Base-by-base conservation (phyloP, 92 coral and sea anemone species). In the Blastomussa wellsi region DNA sequence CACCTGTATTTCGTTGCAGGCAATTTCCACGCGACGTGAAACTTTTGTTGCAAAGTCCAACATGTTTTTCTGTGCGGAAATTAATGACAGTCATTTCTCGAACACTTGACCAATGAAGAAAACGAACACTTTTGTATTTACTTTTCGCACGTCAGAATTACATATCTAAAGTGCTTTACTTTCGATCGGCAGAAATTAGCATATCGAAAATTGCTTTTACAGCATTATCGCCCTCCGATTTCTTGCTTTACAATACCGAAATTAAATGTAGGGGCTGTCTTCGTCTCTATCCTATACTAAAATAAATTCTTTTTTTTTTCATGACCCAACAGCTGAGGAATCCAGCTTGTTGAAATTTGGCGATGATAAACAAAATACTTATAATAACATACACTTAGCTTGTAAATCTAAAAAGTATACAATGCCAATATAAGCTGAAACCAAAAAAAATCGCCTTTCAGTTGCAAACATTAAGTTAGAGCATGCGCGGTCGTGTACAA, bases 51-150 rank as follows among this genome's bases (percentile, higher is more conserved):
- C 17, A 66, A 44, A 65, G 28, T 35, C 64, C 57, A 19, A 33
- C 15, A 52, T 32, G 49, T n/a, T 70, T n/a, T 33, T 82, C 41
- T 47, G 2, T 6, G 29, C 24, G 78, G 69, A 82, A 71, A 82
- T 82, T 71, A 82, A 53, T 55, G 53, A 39, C 35, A 35, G 78
- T 53, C 67, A 52, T 82, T 71, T 81, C 69, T 36, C 65, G 22
- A 32, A 31, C 32, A 82, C 62, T 53, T 70, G 86, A 9, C 86
- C 78, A 82, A 82, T 69, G 31, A 74, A 82, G 67, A 57, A 71
- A 53, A 11, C 44, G 69, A n/a, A 71, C 28, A 41, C 9, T 33
- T 49, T n/a, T 28, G 4, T 80, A 53, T 71, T 82, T 71, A 71
- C 86, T 26, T 82, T 71, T 52, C 41, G 36, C 76, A 80, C 74